A percentile compares a stretch with the other conserved stretches of the same genome.
phyloP scores from a whole-genome alignment of 1,140 invertebrate species.

The Oncopeltus fasciatus region DNA sequence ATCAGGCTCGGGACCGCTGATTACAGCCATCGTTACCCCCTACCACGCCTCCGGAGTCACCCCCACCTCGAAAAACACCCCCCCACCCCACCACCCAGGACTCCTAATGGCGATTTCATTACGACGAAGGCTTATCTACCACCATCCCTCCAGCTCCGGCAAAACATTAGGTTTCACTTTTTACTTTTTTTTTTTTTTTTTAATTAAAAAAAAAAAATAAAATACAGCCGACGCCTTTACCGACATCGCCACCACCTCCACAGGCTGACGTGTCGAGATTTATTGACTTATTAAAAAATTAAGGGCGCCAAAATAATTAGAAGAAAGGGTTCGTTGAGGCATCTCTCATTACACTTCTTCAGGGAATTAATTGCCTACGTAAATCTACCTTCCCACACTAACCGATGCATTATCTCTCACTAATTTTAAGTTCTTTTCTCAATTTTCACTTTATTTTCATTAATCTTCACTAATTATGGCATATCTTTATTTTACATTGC shows the following conservation, averaged over 20 bases:
- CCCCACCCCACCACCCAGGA: not conserved
- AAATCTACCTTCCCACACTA: too few relatives aligned
- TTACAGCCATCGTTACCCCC: not conserved
- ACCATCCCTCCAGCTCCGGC: not conserved
- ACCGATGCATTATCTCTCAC: too few relatives aligned
- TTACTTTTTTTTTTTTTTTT: too few relatives aligned
- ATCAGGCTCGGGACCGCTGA: not conserved
- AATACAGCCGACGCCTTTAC: not conserved
- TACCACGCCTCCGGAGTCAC: not conserved
- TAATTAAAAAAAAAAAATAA: too few relatives aligned
- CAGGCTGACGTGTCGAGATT: not conserved
- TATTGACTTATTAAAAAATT: constrained; percentile 8
- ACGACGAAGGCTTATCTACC: too few relatives aligned
- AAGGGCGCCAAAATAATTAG: not conserved
- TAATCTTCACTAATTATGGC: too few relatives aligned
- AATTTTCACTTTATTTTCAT: too few relatives aligned
- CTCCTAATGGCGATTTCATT: constrained; percentile 2
- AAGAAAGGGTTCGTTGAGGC: too few relatives aligned
- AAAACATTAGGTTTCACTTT: not conserved
- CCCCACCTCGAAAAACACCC: not conserved
- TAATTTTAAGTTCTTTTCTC: too few relatives aligned
- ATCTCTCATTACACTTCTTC: too few relatives aligned
- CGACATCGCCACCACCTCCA: not conserved
- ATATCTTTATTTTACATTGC: too few relatives aligned
- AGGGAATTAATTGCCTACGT: too few relatives aligned